phyloP scores from a whole-genome alignment of 2,113 vertebrate genomes.

The Apodemus speciosus region DNA sequence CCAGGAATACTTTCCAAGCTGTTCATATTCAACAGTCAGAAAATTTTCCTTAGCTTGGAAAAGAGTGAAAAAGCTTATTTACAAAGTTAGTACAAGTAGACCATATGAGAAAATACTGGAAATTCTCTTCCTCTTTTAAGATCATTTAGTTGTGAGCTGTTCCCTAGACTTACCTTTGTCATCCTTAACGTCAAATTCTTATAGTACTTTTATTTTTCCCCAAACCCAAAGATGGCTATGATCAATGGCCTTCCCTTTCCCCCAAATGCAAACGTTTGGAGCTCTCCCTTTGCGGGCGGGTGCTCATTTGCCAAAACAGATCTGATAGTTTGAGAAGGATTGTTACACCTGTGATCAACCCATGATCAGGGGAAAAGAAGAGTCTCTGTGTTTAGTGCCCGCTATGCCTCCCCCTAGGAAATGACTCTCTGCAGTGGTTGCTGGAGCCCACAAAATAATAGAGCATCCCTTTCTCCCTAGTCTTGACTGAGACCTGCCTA shows the following conservation, averaged over 20 bases:
- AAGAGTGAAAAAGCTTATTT: background rate
- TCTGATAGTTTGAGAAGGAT: slow-evolving; percentile 62
- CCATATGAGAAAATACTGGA: background rate
- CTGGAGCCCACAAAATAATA: slow-evolving; percentile 41
- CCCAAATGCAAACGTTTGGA: background rate
- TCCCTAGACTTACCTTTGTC: background rate
- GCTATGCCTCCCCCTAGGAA: background rate
- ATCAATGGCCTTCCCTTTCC: slow-evolving; percentile 42
- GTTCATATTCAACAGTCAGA: background rate
- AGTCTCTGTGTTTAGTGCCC: slow-evolving; percentile 3
- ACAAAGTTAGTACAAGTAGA: slow-evolving; percentile 15
- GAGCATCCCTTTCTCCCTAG: slow-evolving; percentile 80
- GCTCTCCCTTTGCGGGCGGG: background rate
- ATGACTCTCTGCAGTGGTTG: slow-evolving; percentile 58
- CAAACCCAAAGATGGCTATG: background rate
- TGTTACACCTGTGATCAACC: slow-evolving; percentile 50
- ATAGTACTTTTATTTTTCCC: background rate
- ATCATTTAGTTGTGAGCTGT: background rate
- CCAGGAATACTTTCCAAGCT: background rate
- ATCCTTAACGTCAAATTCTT: background rate
- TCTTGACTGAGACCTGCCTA: slow-evolving; percentile 92
- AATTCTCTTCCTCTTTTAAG: background rate
- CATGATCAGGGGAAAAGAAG: background rate
- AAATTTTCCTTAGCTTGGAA: slow-evolving; percentile 24
- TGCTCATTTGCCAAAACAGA: background rate